Base-by-base conservation (phyloP, 2,797 vertebrate genomes). In the Merluccius polli region DNA sequence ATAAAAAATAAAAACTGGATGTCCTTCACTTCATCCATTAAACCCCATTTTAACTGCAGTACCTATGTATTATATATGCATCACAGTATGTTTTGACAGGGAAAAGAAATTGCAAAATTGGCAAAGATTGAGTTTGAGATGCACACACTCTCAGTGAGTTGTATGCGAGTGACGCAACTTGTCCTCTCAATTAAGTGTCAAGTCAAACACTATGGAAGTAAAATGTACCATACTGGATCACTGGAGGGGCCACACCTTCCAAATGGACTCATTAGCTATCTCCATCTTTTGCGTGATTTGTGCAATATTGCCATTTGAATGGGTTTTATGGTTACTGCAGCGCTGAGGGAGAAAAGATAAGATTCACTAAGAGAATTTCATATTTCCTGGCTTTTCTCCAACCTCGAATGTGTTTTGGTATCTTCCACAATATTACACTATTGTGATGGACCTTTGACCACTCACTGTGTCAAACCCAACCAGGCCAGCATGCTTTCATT, bases 271-370 rank as follows among this genome's bases (percentile, higher is more conserved):
- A 63, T 63, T 63, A 63, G n/a, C 52, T 24, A 63, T 2, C n/a
- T 10, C n/a, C 52, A 27, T 24, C 52, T 24, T 63, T 63, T 63
- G 52, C 52, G 11, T 27, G 52, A 63, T 27, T 63, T 21, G 3
- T 63, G 52, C n/a, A 63, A 24, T 27, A 63, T 63, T 63, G 4
- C 52, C n/a, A 63, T 27, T 63, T 63, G 6, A 63, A 24, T 27
- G 52, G 52, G n/a, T 63, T 52, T 63, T 63, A 63, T 63, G n/a
- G 52, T 63, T 63, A 63, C 52, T 63, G 13, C 52, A 24, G 52
- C n/a, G 6, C 52, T 24, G 52, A n/a, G 52, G 52, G 48, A 8
- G 2, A 52, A 52, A 27, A 63, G 52, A 27, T 63, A 24, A 63
- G 24, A n/a, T 63, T 24, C 21, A 63, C n/a, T 63, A 24, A 24